phyloP scores from a whole-genome alignment of 1,140 invertebrate genomes.

The Lanistes nyassanus region DNA sequence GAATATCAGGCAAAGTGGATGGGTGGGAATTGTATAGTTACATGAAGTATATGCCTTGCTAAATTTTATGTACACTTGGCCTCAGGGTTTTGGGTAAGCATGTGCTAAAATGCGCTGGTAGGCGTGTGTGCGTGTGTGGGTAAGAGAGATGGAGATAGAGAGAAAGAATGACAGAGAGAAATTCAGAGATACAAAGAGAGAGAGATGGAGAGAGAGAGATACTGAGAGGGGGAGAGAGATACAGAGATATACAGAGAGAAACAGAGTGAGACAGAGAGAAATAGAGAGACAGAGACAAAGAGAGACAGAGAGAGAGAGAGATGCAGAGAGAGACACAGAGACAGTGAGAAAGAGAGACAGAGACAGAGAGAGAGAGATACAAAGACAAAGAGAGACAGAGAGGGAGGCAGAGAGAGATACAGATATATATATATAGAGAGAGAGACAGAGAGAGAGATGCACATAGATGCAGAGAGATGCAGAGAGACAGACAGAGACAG shows the following conservation, averaged over 20 bases:
- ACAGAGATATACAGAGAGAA: neutral
- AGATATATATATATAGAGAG: slow-evolving; percentile 14
- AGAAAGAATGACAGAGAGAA: slow-evolving; percentile 6
- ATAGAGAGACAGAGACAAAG: slow-evolving; percentile 7
- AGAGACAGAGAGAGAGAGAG: slow-evolving; percentile 14
- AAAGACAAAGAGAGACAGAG: slow-evolving; percentile 2
- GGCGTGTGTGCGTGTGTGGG: neutral
- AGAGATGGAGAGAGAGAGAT: neutral
- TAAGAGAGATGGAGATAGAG: neutral
- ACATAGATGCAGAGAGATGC: slow-evolving; percentile 1
- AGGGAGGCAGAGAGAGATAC: neutral
- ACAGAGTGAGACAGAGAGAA: slow-evolving; percentile 3
- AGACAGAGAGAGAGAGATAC: slow-evolving; percentile 13
- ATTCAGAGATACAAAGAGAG: neutral
- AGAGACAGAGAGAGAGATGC: slow-evolving; percentile 13
- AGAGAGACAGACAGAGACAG: neutral
- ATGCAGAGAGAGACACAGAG: slow-evolving; percentile 12
- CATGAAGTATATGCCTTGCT: too few relatives aligned
- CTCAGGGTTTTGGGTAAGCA: neutral
- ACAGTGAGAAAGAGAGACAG: slow-evolving; percentile 13
- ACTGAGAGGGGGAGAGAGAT: neutral
- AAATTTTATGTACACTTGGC: too few relatives aligned
- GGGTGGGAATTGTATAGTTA: too few relatives aligned
- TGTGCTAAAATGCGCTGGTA: neutral
- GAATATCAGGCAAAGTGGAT: too few relatives aligned